These are phyloP conservation scores for Tetropium fuscum DNA, from an alignment of 2,888 invertebrate species.

Conservation along the genomic window DNA sequence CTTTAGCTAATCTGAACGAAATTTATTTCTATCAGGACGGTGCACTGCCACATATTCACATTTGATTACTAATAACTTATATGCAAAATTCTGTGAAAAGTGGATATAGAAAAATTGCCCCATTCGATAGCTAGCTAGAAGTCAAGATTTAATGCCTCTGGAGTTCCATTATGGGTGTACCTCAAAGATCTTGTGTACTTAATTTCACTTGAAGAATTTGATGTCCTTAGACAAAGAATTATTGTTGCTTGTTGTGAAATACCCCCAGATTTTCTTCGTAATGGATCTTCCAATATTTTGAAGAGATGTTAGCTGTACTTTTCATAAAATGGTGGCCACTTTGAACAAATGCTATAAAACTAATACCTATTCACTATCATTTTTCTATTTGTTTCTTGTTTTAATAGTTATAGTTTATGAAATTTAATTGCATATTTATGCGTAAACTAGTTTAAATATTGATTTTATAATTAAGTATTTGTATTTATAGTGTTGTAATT, in stretches of 20 bases:
- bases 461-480: too few species aligned
- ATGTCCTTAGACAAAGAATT: constrained; percentile 4
- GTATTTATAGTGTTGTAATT: too few species aligned
- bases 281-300: constrained; percentile 9
- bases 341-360: too few species aligned
- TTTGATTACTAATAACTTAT: neutral
- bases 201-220: neutral
- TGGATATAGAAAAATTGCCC: neutral
- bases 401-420: too few species aligned
- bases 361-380: too few species aligned
- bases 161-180: neutral
- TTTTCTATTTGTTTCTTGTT: too few species aligned
- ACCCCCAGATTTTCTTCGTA: neutral
- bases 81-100: neutral
- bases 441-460: too few species aligned
- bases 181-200: neutral
- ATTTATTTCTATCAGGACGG: neutral
- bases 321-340: too few species aligned
- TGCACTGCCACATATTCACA: neutral
- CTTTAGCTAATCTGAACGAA: neutral
- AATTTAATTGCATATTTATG: too few species aligned
- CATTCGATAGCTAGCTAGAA: neutral
- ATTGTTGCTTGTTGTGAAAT: neutral
- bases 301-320: neutral
- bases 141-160: neutral